Evolutionary conservation across 2,113 vertebrate species (phyloP), one percentile per base, ranked within the genome.

Genomic region (Daboia siamensis): DNA sequence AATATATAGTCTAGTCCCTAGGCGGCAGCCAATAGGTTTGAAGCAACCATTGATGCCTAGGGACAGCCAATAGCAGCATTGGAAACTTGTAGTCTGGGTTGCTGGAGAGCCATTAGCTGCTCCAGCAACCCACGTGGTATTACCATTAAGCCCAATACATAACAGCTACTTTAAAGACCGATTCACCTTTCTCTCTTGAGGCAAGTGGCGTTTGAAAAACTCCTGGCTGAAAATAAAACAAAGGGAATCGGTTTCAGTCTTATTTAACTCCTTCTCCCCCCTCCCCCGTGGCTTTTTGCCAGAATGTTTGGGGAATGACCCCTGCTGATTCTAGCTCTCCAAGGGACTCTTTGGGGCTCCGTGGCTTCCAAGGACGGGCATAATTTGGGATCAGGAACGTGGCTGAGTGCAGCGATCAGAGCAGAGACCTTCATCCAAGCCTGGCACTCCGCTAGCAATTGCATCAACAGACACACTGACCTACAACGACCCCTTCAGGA

Each of bases 301-400:
- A 84, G n/a, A 21, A 44, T 84, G 12, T 86, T 23, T 48, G 84
- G 44, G 84, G 84, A 46, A 26, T 3, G 33, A n/a, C 84, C 90
- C n/a, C 1, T 54, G 91, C 94, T 51, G 48, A 69, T 90, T 90
- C 93, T 91, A 90, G 51, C 64, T 23, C 94, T 69, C 95, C 93
- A 93, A 91, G 92, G 10, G 94, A 23, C 5, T 26, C 56, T 13
- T 86, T 33, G 93, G 12, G 90, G 92, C 7, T 24, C 33, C 1
- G 6, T 33, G 33, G 4, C 44, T 12, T 86, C 8, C 11, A 95
- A 74, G 52, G 39, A 90, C 89, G 39, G 88, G 52, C 90, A 1
- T 0, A 33, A 61, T 48, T 56, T 13, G 29, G 5, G 59, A 51
- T 86, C 6, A 8, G 91, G 64, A 52, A 87, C 80, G 84, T 17